These are phyloP conservation scores for Pocillopora verrucosa DNA, from an alignment of 64 coral and sea anemone species.

Conservation along the genomic window DNA sequence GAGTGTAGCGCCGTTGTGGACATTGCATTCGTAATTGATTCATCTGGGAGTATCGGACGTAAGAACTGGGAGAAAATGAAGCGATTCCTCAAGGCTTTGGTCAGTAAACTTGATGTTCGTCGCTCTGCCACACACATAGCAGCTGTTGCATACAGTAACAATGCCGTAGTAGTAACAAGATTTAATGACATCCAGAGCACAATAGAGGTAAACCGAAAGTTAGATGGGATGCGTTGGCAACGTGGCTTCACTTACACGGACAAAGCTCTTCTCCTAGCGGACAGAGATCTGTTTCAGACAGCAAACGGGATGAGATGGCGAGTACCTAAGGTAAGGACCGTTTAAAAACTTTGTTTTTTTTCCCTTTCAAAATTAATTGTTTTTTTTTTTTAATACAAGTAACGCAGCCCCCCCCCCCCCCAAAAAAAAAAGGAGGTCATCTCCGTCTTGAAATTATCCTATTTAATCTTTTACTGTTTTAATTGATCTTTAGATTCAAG, in stretches of 20 bases:
- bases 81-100: conserved; percentile 49
- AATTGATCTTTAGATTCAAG: too few relatives aligned
- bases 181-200: conserved; percentile 25
- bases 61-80: conserved; percentile 55
- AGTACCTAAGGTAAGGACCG: conserved; percentile 31
- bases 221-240: conserved; percentile 42
- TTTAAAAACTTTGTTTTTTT: not conserved
- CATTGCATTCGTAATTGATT: conserved; percentile 63
- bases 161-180: conserved; percentile 25
- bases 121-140: conserved; percentile 42
- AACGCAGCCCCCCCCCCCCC: too few relatives aligned
- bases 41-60: conserved; percentile 58
- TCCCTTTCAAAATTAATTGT: not conserved
- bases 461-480: too few relatives aligned
- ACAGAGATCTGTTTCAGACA: conserved; percentile 40
- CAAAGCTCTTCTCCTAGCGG: conserved; percentile 49
- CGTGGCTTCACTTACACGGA: conserved; percentile 61
- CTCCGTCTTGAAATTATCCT: too few relatives aligned
- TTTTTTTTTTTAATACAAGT: too few relatives aligned
- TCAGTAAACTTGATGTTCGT: conserved; percentile 35
- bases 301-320: conserved; percentile 50
- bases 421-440: too few relatives aligned
- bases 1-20: conserved; percentile 32
- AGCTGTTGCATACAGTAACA: conserved; percentile 54
- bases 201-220: conserved; percentile 12